These are phyloP conservation scores for Mionectes macconnelli DNA, from an alignment of 2,113 vertebrate species.

Conservation along the genomic window DNA sequence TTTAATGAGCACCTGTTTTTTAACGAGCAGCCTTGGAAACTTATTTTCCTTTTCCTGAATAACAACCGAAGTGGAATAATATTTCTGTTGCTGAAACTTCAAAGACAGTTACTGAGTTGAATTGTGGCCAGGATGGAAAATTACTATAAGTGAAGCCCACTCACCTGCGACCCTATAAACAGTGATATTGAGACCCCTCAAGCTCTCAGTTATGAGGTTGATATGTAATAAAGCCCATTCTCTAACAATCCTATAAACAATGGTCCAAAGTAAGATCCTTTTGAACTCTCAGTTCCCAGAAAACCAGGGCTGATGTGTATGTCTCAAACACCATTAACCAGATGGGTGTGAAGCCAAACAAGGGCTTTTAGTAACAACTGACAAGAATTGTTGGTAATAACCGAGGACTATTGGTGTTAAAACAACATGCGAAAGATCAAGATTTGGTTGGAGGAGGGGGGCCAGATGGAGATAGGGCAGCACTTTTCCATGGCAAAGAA, in stretches of 20 bases:
- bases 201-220: background rate
- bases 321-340: background rate
- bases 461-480: background rate
- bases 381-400: background rate
- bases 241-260: background rate
- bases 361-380: background rate
- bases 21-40: background rate
- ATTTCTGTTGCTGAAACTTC: background rate
- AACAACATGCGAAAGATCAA: background rate
- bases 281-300: background rate
- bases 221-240: background rate
- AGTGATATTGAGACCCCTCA: background rate
- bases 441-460: background rate
- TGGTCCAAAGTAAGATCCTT: background rate
- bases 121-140: background rate
- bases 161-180: background rate
- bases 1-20: background rate
- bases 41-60: background rate
- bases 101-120: background rate
- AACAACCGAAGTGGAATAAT: background rate
- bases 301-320: too few species aligned
- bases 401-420: background rate
- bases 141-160: background rate
- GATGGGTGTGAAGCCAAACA: background rate
- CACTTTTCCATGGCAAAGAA: background rate